Evolutionary conservation across 2,113 vertebrate genomes (phyloP).

Genomic region (Ageneiosus marmoratus): DNA sequence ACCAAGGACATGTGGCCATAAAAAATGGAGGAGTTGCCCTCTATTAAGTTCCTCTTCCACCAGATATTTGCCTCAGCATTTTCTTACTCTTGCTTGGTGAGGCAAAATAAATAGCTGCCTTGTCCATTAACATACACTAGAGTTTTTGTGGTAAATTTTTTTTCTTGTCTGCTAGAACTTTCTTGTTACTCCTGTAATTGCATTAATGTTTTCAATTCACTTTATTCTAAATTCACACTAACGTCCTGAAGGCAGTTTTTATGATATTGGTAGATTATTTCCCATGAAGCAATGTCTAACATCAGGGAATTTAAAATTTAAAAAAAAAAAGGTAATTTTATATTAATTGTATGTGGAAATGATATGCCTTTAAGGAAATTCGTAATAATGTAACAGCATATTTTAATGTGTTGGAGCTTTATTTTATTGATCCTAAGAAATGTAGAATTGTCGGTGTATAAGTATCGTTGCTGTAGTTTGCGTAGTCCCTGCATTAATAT

Average conservation of each 20-base stretch:
- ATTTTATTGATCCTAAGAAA: not conserved
- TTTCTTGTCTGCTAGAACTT: not conserved
- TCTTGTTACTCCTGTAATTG: not conserved
- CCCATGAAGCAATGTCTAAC: not conserved
- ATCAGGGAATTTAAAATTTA: not conserved
- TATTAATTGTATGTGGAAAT: not conserved
- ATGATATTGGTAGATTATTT: not conserved
- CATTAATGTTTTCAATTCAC: not conserved
- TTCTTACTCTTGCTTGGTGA: not conserved
- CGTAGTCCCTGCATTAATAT: slow-evolving; percentile 19
- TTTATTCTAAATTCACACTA: not conserved
- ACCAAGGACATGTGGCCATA: not conserved
- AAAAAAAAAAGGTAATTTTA: not conserved
- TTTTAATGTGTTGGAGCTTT: slow-evolving; percentile 12
- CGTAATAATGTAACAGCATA: not conserved
- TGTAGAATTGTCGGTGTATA: slow-evolving; percentile 5
- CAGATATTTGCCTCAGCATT: not conserved
- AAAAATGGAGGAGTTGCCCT: not conserved
- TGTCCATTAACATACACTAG: not conserved
- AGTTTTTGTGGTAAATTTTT: not conserved
- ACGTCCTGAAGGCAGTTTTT: not conserved
- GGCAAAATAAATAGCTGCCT: not conserved
- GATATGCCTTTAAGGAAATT: not conserved
- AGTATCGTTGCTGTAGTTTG: not conserved
- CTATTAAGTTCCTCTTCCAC: not conserved